Base-by-base conservation (phyloP, 2,113 vertebrate species). In the rabbit (Oryctolagus cuniculus) region DNA sequence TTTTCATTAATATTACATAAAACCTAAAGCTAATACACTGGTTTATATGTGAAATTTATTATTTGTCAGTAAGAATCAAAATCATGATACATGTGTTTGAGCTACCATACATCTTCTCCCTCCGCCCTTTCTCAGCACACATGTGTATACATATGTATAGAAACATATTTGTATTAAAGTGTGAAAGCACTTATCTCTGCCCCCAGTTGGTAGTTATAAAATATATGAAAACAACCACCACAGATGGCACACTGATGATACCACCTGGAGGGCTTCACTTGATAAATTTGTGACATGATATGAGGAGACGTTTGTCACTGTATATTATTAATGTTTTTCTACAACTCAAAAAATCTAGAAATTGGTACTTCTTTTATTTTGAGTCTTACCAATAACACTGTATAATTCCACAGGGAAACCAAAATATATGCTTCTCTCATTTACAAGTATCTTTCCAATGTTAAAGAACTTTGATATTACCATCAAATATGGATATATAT, bases 211-310 rank as follows among this genome's bases (percentile, higher is more conserved):
- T 89, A 69, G 66, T 70, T 87, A 83, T 51, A 82, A 93, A 91
- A 81, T 79, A 90, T 61, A 22, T 75, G 15, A 87, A 97, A 94
- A 92, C 51, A 85, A 22, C 63, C 73, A 94, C 89, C 73, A 94
- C 89, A 96, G 90, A 96, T 96, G 75, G 77, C 13, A 5, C 1
- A 36, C 53, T 95, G 86, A 92, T 95, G 95, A 21, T 73, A 85
- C 74, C 89, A 95, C 88, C 94, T 96, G 86, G 64, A 90, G 77
- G n/a, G 19, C 31, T 89, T 93, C 15, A 95, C 12, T 96, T 95
- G 95, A 96, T 95, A 44, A 95, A 94, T 96, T 73, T 95, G 38
- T 93, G 69, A 94, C 78, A 94, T 89, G 74, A 89, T 86, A 89
- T 80, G 78, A 95, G 29, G 51, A 92, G 94, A 97, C 91, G 51